Base-by-base conservation (phyloP, 35 echinoderm and acorn worm genomes). In the Ptychodera flava region DNA sequence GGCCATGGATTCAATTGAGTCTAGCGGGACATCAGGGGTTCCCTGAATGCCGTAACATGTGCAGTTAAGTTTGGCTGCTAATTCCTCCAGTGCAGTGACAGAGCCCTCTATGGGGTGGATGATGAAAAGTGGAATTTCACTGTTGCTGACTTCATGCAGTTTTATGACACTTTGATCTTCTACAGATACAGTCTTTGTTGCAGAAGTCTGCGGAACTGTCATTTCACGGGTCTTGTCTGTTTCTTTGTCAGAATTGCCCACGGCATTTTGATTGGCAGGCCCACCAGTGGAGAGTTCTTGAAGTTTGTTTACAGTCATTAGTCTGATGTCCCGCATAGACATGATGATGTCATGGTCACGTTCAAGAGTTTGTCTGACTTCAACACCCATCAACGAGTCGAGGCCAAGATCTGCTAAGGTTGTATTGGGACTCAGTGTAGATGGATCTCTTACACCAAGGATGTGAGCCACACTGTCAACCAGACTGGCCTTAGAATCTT, bases 311-410 rank as follows among this genome's bases (percentile, higher is more conserved):
- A 97, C 90, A 16, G 91, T 92, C 0, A 97, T 52, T 27, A 90
- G 91, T 35, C 94, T 30, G 14, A 97, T 89, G 33, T 93, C 94
- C 30, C 87, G 87, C 94, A 97, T 95, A 12, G 83, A 77, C 86
- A 97, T 90, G 35, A 87, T 78, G 28, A 92, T 53, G 35, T 84
- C 86, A 83, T 90, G 93, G 78, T 97, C 94, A 32, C 94, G 45
- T 45, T 97, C 94, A 75, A 97, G 38, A 29, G 94, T 97, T 78
- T 97, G 94, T 34, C 92, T 92, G 29, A 97, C 94, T 30, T 97
- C 94, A 0, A 97, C 94, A 0, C 91, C 91, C 94, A 97, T 97
- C 82, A 92, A 35, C 0, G 94, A 97, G 36, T 97, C 94, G 1
- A 97, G 86, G 15, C 94, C 94, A 38, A 97, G 79, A 75, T 97